Conservation (phyloP, 2,113 vertebrate genomes). For the Bambusicola thoracicus region DNA sequence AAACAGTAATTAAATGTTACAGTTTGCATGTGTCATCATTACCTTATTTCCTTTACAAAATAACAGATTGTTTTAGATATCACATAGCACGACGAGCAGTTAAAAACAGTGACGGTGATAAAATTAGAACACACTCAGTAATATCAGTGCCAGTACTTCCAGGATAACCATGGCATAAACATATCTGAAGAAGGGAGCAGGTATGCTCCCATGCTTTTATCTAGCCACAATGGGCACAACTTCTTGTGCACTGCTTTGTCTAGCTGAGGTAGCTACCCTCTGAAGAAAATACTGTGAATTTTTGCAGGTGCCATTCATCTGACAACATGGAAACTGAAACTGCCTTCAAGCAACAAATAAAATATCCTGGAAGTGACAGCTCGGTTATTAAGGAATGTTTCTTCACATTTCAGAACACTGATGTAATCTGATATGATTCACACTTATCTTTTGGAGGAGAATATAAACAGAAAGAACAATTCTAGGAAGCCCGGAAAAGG, state of each 20-base stretch:
- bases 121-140: neutral
- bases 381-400: constrained; percentile 41
- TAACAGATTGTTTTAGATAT: constrained; percentile 26
- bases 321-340: neutral
- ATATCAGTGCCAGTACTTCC: neutral
- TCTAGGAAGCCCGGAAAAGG: neutral
- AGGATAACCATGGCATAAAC: neutral
- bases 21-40: constrained; percentile 5
- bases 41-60: constrained; percentile 28
- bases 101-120: neutral
- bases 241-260: neutral
- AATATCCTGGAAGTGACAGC: constrained; percentile 1
- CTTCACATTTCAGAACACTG: constrained; percentile 16
- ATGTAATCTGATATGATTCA: neutral
- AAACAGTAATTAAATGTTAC: constrained; percentile 40
- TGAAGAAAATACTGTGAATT: neutral
- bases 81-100: neutral
- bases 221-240: neutral
- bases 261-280: neutral
- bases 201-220: neutral
- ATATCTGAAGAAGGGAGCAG: neutral
- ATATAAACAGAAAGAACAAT: neutral
- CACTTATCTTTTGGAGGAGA: neutral
- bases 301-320: neutral
- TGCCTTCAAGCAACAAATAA: constrained; percentile 29